A percentile compares a stretch with the other conserved stretches of the same genome.
These are phyloP conservation scores for Sebastes diploproa DNA, from an alignment of 2,797 vertebrate genomes.

Conservation along the genomic window DNA sequence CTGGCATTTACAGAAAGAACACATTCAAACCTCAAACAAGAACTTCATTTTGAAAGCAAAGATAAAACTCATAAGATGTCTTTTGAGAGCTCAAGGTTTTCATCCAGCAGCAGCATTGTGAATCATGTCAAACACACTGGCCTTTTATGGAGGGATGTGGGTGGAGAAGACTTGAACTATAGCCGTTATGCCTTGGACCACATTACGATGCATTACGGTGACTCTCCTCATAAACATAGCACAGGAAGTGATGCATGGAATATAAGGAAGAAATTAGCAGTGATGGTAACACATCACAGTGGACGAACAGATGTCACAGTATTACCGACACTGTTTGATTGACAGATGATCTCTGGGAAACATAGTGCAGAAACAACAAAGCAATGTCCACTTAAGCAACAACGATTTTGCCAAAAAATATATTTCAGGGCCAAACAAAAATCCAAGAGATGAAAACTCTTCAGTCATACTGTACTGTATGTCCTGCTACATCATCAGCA, in stretches of 20 bases:
- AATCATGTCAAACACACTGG: constrained; percentile 4
- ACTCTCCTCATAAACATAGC: constrained; percentile 1
- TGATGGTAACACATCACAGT: not conserved
- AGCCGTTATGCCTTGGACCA: not conserved
- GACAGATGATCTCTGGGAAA: not conserved
- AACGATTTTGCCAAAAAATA: not conserved
- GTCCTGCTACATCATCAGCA: constrained; percentile 34
- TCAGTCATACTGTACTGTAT: constrained; percentile 9
- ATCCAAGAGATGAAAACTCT: constrained; percentile 2
- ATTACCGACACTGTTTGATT: too few species aligned
- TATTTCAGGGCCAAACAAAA: not conserved
- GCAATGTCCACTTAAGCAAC: not conserved
- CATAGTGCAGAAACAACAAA: not conserved
- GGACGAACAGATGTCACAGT: not conserved
- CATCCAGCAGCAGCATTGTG: not conserved
- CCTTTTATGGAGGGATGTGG: not conserved
- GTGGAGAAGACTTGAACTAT: constrained; percentile 5
- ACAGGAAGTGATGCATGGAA: not conserved
- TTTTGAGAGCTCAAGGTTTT: constrained; percentile 14
- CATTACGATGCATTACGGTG: not conserved
- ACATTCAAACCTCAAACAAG: not conserved
- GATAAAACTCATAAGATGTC: not conserved
- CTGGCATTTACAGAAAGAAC: not conserved
- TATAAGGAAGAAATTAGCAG: not conserved
- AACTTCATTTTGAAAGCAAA: not conserved